A percentile compares a stretch with the other conserved stretches of the same genome.
phyloP scores from a whole-genome alignment of 64 coral and sea anemone genomes.

The Orbicella faveolata region DNA sequence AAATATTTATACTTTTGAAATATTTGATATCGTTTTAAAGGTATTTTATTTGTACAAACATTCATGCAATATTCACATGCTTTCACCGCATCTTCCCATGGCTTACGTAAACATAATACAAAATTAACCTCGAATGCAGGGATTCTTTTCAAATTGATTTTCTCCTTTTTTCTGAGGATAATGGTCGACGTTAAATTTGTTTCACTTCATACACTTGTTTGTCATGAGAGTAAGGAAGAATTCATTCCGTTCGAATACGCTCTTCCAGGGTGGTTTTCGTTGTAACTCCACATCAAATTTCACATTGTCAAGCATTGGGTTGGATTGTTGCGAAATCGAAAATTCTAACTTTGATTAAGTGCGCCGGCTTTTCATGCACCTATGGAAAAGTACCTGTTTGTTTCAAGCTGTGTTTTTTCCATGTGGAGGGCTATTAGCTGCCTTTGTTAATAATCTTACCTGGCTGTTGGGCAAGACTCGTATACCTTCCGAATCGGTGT shows the following conservation, averaged over 20 bases:
- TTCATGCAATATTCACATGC: slow-evolving; percentile 62
- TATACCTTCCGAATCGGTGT: not conserved
- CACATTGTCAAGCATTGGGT: not conserved
- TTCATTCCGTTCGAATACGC: not conserved
- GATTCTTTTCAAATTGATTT: slow-evolving; percentile 48
- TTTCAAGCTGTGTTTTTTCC: slow-evolving; percentile 48
- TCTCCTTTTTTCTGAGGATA: not conserved
- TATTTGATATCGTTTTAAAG: slow-evolving; percentile 81
- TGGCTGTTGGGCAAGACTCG: not conserved
- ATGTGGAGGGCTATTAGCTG: slow-evolving; percentile 10
- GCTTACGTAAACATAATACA: slow-evolving; percentile 59
- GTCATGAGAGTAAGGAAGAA: not conserved
- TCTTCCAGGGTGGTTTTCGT: not conserved
- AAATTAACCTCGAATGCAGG: slow-evolving; percentile 54
- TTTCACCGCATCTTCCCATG: slow-evolving; percentile 53
- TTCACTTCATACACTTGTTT: slow-evolving; percentile 11
- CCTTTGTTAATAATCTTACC: slow-evolving; percentile 5
- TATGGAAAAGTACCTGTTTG: slow-evolving; percentile 16
- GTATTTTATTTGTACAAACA: slow-evolving; percentile 76
- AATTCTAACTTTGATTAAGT: not conserved
- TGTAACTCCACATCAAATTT: not conserved
- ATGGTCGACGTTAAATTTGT: slow-evolving; percentile 13
- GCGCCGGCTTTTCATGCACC: not conserved
- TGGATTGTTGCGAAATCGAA: too few species aligned
- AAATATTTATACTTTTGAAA: slow-evolving; percentile 71